Conservation (phyloP, 1,140 invertebrate genomes). For the Diorhabda carinulata region DNA sequence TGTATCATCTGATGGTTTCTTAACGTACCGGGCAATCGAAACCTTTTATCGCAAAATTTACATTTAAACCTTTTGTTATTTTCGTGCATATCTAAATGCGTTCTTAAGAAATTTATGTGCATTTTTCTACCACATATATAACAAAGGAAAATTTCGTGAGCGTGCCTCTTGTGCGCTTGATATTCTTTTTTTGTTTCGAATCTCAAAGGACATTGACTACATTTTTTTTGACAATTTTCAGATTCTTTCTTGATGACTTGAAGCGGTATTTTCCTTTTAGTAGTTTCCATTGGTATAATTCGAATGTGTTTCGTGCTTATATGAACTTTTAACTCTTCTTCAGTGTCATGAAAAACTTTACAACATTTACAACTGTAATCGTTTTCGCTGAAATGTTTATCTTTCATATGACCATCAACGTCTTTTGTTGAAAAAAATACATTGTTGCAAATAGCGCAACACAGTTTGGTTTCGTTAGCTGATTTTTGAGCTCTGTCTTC, state of each 20-base stretch:
- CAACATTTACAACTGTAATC: conserved; percentile 19
- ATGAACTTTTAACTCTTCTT: background rate
- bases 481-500: conserved; percentile 5
- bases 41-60: conserved; percentile 19
- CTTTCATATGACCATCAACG: conserved; percentile 22
- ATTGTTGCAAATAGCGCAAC: conserved; percentile 27
- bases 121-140: conserved; percentile 19
- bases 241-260: background rate
- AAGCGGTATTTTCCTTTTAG: background rate
- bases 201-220: background rate
- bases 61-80: conserved; percentile 23
- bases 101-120: background rate
- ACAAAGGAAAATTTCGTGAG: conserved; percentile 13
- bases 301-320: background rate
- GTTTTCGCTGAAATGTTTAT: background rate
- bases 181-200: background rate
- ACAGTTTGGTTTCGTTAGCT: conserved; percentile 5
- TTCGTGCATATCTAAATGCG: conserved; percentile 20
- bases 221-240: background rate
- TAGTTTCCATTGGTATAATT: background rate
- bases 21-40: conserved; percentile 13
- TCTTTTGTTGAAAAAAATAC: conserved; percentile 12
- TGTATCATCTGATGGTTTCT: conserved; percentile 29
- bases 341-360: background rate
- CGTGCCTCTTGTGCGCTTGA: background rate